Conservation (phyloP, 1,140 invertebrate genomes). For the Dendrolimus kikuchii region DNA sequence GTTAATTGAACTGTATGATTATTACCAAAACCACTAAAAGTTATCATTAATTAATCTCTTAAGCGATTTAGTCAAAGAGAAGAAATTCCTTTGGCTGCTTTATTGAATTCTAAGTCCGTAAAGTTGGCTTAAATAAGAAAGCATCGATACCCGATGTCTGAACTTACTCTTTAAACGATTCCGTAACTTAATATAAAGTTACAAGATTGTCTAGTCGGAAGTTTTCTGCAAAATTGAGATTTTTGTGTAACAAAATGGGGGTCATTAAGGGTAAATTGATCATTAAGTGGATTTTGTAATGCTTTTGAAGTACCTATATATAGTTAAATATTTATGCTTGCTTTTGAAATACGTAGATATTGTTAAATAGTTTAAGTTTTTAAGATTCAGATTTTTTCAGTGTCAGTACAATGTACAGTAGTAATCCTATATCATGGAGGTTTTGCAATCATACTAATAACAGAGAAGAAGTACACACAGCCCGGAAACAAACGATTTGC, state of each 20-base stretch:
- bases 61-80: constrained; percentile 63
- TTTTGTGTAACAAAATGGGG: constrained; percentile 8
- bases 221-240: constrained; percentile 17
- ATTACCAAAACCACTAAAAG: constrained; percentile 41
- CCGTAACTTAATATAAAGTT: constrained; percentile 42
- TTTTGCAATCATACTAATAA: too few relatives aligned
- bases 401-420: too few relatives aligned
- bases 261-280: not conserved
- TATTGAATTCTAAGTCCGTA: constrained; percentile 52
- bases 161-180: constrained; percentile 41
- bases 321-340: too few relatives aligned
- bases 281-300: not conserved
- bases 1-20: constrained; percentile 34
- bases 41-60: constrained; percentile 61
- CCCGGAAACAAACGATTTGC: too few relatives aligned
- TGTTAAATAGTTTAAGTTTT: too few relatives aligned
- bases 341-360: too few relatives aligned
- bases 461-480: too few relatives aligned
- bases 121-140: constrained; percentile 58
- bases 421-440: too few relatives aligned
- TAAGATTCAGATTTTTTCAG: too few relatives aligned
- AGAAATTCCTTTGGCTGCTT: constrained; percentile 55
- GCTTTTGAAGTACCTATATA: too few relatives aligned
- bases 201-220: constrained; percentile 30
- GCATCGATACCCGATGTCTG: constrained; percentile 45